Base-by-base conservation (phyloP, 1,140 invertebrate genomes). In the Ips nitidus region DNA sequence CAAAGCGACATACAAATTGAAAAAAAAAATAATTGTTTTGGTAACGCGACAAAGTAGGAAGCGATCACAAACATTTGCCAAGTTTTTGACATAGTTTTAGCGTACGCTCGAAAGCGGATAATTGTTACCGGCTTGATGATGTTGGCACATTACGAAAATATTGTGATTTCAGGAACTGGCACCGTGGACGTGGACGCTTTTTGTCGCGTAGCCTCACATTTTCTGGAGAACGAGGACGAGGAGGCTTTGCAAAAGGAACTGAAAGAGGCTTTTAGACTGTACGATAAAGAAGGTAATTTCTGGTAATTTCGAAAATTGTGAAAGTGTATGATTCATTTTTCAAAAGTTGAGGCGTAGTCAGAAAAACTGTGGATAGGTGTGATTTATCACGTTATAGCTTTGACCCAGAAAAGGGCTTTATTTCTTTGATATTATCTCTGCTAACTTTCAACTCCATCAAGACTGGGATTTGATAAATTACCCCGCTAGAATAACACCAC, bases 201-300 rank as follows among this genome's bases (percentile, higher is more conserved):
- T 75, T 87, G 86, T 43, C 83, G 87, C n/a, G 88, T 90, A 39
- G 88, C 88, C 2, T 84, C 83, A 7, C 88, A 90, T 75, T 90
- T 89, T 74, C 80, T 89, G 66, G 88, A 89, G 59, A 86, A 88
- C 71, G 91, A 93, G 79, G 90, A 91, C 67, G 90, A 91, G 66
- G 92, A 93, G 78, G 91, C 90, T 2, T 82, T 93, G 41, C 89
- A 91, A 76, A 89, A 89, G 67, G 89, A 90, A 79, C 79, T 91
- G 1, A 90, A 90, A 76, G 89, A 90, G 80, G 90, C 89, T 55
- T 91, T 91, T 80, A 84, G 90, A 72, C 82, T 91, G 1, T 91
- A 90, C 73, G 89, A 90, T 77, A 90, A 90, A 82, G 88, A 89
- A 81, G 88, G 87, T 86, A 79, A 62, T 5, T 62, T 5, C 22